These are phyloP conservation scores for Epinephelus awoara DNA, from an alignment of 2,797 vertebrate species.

Conservation along the genomic window DNA sequence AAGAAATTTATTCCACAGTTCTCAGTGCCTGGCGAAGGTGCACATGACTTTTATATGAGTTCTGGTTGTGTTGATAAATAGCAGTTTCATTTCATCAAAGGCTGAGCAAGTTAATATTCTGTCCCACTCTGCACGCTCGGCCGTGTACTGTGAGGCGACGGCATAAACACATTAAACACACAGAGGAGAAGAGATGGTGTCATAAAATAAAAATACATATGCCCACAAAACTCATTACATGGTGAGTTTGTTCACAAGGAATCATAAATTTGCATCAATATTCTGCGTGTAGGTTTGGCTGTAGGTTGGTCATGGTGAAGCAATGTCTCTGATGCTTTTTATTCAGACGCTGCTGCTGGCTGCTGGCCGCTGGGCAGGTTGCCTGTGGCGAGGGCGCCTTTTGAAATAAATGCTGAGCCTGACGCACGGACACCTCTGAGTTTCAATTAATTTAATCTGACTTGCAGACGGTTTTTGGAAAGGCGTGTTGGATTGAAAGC, in stretches of 20 bases:
- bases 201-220: constrained; percentile 17
- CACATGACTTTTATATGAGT: constrained; percentile 7
- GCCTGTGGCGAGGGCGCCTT: neutral
- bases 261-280: constrained; percentile 6
- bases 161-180: neutral
- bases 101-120: constrained; percentile 18
- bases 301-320: neutral
- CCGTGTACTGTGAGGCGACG: constrained; percentile 1
- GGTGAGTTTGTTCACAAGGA: neutral
- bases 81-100: constrained; percentile 31
- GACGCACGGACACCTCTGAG: constrained; percentile 29
- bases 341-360: constrained; percentile 9
- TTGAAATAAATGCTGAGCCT: constrained; percentile 16
- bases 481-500: constrained; percentile 28
- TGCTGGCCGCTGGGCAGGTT: too few relatives aligned
- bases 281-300: neutral
- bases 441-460: constrained; percentile 43
- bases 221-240: neutral
- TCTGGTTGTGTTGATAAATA: constrained; percentile 19
- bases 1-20: constrained; percentile 11
- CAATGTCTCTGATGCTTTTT: neutral
- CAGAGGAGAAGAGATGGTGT: neutral
- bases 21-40: neutral
- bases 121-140: constrained; percentile 1
- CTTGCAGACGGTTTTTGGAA: constrained; percentile 21